Evolutionary conservation across 2,797 vertebrate genomes (phyloP), one percentile per base, ranked within the genome.

Genomic region (Alosa sapidissima): DNA sequence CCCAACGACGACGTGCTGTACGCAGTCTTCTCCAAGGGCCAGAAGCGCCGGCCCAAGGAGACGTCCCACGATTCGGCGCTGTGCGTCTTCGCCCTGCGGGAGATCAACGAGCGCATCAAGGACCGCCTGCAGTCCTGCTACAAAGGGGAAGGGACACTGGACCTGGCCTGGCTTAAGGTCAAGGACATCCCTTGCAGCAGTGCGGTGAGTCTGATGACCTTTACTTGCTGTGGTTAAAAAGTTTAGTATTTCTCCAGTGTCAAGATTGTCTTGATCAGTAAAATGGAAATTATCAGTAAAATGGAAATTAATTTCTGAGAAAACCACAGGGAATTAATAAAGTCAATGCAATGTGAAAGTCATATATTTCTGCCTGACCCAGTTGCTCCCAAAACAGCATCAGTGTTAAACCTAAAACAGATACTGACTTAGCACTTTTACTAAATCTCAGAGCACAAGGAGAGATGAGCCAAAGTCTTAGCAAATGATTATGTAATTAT

Each of bases 141-240:
- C 94, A 97, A 97, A 91, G 98, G 98, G 0, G 97, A 99, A 90
- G 98, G 98, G 82, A 99, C 97, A 0, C 93, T 99, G 92, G 98
- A 99, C 89, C 94, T 99, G 93, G 98, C 98, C 88, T 99, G 98
- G 98, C 97, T 99, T 85, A 99, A 99, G 93, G 98, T 99, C 91
- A 99, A 99, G 94, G 98, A 99, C 87, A 98, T 99, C 89, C 96
- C 94, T 89, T 99, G 98, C 95, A 98, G 98, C 95, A 98, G 97
- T 0, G 98, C 98, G 94, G 98, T 99, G 94, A 97, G 98, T 97
- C 85, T 24, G 13, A 75, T 5, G 5, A 13, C 28, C 10, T 11
- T 28, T 33, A 13, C 24, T 28, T 28, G 28, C 11, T 68, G 10
- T 14, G 8, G 24, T 33, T 45, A 21, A 33, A 13, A 28, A 13